Evolutionary conservation across 2,888 invertebrate genomes (phyloP).

Genomic region (Junonia oenone): DNA sequence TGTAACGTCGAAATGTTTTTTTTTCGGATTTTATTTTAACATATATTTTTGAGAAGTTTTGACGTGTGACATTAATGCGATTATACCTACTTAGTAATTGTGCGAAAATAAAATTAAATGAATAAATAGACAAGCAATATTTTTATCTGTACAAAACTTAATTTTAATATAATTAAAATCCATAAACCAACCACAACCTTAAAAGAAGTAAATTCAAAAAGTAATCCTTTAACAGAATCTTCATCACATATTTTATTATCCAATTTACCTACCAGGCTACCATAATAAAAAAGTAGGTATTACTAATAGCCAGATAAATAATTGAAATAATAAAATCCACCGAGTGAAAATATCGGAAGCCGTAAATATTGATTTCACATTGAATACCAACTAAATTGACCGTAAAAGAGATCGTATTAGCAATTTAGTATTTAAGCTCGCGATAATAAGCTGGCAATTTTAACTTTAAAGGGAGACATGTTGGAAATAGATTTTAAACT

Average conservation of each 20-base stretch:
- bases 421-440: slow-evolving; percentile 1
- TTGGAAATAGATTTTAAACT: background rate
- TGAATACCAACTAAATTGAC: slow-evolving; percentile 14
- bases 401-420: slow-evolving; percentile 14
- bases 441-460: background rate
- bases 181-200: too few relatives aligned
- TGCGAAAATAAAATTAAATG: too few relatives aligned
- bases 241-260: background rate
- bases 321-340: background rate
- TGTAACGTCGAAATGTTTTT: background rate
- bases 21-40: too few relatives aligned
- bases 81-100: too few relatives aligned
- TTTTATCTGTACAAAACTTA: too few relatives aligned
- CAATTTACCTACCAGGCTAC: background rate
- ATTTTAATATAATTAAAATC: too few relatives aligned
- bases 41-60: too few relatives aligned
- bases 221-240: too few relatives aligned
- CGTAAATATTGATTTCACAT: slow-evolving; percentile 11
- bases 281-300: background rate
- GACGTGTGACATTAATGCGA: too few relatives aligned
- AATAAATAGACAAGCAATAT: too few relatives aligned
- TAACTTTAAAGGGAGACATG: background rate
- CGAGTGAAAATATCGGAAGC: slow-evolving; percentile 6
- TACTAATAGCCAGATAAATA: background rate
- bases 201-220: too few relatives aligned